Base-by-base conservation (phyloP, 2,888 invertebrate species). In the Asteroscopus sphinx region DNA sequence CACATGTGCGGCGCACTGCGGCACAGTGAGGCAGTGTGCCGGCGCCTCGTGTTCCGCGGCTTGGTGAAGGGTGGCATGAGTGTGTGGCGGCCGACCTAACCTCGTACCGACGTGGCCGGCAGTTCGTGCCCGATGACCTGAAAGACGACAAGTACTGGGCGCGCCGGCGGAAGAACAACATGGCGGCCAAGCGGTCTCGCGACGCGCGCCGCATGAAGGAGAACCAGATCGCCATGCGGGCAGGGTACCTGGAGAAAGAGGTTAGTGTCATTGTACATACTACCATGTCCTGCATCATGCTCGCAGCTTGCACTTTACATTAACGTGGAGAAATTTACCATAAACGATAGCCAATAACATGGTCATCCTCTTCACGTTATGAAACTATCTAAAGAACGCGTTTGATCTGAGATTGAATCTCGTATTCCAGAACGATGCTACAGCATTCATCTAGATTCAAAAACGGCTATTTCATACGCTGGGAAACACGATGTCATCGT, bases 61-160 rank as follows among this genome's bases (percentile, higher is more conserved):
- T 48, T 76, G 87, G 85, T 87, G 85, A 81, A 80, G 86, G 87
- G 78, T 79, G 69, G 74, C 82, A 61, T 78, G 71, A 78, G 76
- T 76, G 67, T 77, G 77, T 81, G 79, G 86, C 71, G 83, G 77
- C 77, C 82, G 83, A 83, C 76, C 76, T 90, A 90, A 91, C 77
- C 77, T 55, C 68, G 64, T 83, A 78, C 82, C 82, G 79, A 71
- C 80, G 82, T 87, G 79, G 74, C 85, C 85, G 82, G 73, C 93
- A 96, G 97, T 99, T 98, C 96, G 99, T 99, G 87, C 99, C 99
- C 88, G 98, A 98, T 91, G 98, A 98, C 95, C 96, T 97, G 90
- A 99, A 99, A 95, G 99, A 99, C 93, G 99, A 99, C 95, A 98
- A 98, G 95, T 99, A 99, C 95, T 99, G 99, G 99, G 98, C 98